Conservation (phyloP, 2,797 vertebrate genomes). For the Sebastiscus albofasciatus region DNA sequence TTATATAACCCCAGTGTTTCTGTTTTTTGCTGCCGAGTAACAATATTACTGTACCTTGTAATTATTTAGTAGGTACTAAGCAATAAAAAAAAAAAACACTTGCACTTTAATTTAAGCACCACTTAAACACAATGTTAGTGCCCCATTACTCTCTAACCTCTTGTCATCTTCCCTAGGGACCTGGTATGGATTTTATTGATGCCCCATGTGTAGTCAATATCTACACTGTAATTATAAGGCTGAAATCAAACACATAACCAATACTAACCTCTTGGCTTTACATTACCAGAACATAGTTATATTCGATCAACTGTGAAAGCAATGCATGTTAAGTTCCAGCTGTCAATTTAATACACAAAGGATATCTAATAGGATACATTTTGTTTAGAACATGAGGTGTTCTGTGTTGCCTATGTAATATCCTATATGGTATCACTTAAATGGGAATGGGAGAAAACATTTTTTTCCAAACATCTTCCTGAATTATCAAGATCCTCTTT, state of each 20-base stretch:
- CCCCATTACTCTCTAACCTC: not conserved
- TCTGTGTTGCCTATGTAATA: too few relatives aligned
- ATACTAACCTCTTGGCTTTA: not conserved
- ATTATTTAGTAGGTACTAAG: too few relatives aligned
- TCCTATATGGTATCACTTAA: not conserved
- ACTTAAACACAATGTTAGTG: not conserved
- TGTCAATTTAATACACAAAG: not conserved
- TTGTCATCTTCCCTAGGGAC: not conserved
- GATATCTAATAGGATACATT: too few relatives aligned
- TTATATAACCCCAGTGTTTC: not conserved
- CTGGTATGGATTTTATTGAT: not conserved
- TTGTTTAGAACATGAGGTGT: too few relatives aligned
- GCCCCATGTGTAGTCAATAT: not conserved
- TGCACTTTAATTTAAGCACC: too few relatives aligned
- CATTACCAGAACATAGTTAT: not conserved
- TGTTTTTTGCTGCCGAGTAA: too few relatives aligned
- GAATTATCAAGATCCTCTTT: not conserved
- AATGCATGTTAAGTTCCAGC: not conserved
- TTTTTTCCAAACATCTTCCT: not conserved
- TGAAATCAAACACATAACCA: not conserved
- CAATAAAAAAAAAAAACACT: too few relatives aligned
- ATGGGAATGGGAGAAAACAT: not conserved
- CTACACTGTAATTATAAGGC: too few relatives aligned
- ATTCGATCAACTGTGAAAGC: not conserved
- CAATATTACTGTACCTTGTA: too few relatives aligned